Conservation (phyloP, 1,140 invertebrate species). For the Adoxophyes honmai region DNA sequence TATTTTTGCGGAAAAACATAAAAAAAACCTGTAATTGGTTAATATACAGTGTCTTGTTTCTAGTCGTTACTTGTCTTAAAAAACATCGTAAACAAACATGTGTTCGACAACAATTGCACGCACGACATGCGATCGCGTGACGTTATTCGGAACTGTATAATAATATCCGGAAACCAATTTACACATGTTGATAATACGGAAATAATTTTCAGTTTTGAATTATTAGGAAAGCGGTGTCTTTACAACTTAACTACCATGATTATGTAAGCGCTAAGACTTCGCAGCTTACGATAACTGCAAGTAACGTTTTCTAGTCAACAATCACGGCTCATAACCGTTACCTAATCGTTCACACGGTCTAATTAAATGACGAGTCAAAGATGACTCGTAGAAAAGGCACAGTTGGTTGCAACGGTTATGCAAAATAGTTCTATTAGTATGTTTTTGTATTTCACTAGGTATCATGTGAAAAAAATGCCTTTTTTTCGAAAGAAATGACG, state of each 20-base stretch:
- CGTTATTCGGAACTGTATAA: background rate
- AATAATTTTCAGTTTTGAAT: background rate
- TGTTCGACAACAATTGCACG: background rate
- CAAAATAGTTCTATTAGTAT: too few relatives aligned
- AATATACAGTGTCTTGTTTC: background rate
- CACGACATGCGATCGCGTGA: conserved; percentile 3
- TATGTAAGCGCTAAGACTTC: background rate
- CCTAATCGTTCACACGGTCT: conserved; percentile 47
- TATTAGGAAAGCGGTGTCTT: background rate
- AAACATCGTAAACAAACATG: background rate
- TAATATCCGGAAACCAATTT: background rate
- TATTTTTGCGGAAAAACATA: background rate
- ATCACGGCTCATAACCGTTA: conserved; percentile 24
- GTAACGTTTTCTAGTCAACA: conserved; percentile 18
- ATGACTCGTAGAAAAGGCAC: conserved; percentile 2
- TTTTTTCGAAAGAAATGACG: too few relatives aligned
- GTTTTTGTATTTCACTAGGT: too few relatives aligned
- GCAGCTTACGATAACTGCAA: conserved; percentile 17
- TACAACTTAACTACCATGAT: background rate
- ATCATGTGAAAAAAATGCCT: too few relatives aligned
- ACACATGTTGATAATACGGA: background rate
- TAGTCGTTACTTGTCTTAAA: background rate
- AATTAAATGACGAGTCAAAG: conserved; percentile 26
- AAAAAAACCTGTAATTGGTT: background rate
- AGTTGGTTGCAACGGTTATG: too few relatives aligned